Base-by-base conservation (phyloP, 23 tunicate genomes). In the Pegea sp. region DNA sequence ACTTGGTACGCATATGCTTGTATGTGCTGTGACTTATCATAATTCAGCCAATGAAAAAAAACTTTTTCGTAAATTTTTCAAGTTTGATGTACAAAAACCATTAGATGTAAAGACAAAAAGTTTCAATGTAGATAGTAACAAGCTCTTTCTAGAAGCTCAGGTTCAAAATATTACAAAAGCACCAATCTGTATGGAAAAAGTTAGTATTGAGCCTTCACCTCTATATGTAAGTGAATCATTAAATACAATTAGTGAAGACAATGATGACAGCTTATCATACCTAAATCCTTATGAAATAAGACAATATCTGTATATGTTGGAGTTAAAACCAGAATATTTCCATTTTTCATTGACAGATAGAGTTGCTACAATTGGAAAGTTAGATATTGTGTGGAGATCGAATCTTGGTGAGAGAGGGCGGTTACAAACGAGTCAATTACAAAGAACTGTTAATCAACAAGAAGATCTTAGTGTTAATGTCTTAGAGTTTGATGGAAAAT, bases 311-410 rank as follows among this genome's bases (percentile, higher is more conserved):
- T 84, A 67, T 60, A 53, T 34, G 31, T 49, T 84, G 31, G 54
- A 55, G 46, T 28, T 84, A 44, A 84, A 84, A 44, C 80, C 67
- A 29, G 54, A 24, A 3, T 26, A 52, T 49, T 26, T 49, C 24
- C 13, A 49, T 34, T 63, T 69, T 48, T 63, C 69, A 20, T 67
- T 56, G 25, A 68, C 62, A 11, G 73, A 84, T 2, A 72, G 52
- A 16, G 72, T 84, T 3, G 25, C 89, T 34, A 64, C 73, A 3
- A 74, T 68, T 32, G 95, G 95, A 22, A 84, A 84, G 54, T 68
- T 84, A 29, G 95, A 84, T 42, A 84, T 84, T 32, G 84, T 74
- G 8, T 84, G 95, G 95, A 84, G 70, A 58, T 75, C 95, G 31
- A 71, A 72, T 51, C 46, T 74, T 13, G 95, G 95, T 13, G 95